These are phyloP conservation scores for Leguminivora glycinivorella DNA, from an alignment of 1,140 invertebrate genomes.

Conservation along the genomic window DNA sequence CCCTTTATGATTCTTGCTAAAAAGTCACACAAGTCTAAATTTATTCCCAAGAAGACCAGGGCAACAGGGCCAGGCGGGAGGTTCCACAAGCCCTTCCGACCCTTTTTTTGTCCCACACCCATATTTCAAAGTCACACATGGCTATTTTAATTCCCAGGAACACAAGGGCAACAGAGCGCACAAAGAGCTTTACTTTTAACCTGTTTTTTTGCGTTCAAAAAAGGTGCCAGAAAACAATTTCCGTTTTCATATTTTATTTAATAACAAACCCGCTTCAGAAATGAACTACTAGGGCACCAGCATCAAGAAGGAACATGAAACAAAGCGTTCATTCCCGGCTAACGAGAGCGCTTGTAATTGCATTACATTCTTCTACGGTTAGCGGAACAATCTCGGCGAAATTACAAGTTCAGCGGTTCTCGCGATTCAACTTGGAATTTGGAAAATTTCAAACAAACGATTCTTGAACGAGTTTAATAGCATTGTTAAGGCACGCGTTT, in stretches of 20 bases:
- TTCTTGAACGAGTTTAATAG: slow-evolving; percentile 17
- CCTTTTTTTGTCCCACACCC: slow-evolving; percentile 12
- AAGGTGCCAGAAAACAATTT: not conserved
- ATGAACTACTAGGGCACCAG: not conserved
- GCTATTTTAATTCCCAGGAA: slow-evolving; percentile 15
- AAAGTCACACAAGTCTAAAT: slow-evolving; percentile 28
- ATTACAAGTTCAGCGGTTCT: slow-evolving; percentile 53
- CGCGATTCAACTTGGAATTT: slow-evolving; percentile 50
- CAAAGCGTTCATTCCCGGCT: slow-evolving; percentile 31
- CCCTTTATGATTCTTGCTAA: not conserved
- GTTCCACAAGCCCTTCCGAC: not conserved
- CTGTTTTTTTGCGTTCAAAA: not conserved
- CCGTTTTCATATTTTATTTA: slow-evolving; percentile 11
- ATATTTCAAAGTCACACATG: slow-evolving; percentile 16
- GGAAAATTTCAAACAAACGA: slow-evolving; percentile 35
- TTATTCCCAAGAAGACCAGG: slow-evolving; percentile 37
- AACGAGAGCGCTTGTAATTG: slow-evolving; percentile 61
- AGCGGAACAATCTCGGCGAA: slow-evolving; percentile 63
- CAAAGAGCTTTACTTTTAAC: slow-evolving; percentile 5
- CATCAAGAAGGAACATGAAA: slow-evolving; percentile 40
- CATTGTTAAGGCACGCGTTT: not conserved
- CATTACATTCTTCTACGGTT: slow-evolving; percentile 63
- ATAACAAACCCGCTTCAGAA: slow-evolving; percentile 4
- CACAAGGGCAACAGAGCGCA: not conserved
- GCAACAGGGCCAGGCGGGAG: slow-evolving; percentile 34